A percentile compares a stretch with the other conserved stretches of the same genome.
Evolutionary conservation across 1,140 invertebrate species (phyloP).

Genomic region (Drosophila obscura): DNA sequence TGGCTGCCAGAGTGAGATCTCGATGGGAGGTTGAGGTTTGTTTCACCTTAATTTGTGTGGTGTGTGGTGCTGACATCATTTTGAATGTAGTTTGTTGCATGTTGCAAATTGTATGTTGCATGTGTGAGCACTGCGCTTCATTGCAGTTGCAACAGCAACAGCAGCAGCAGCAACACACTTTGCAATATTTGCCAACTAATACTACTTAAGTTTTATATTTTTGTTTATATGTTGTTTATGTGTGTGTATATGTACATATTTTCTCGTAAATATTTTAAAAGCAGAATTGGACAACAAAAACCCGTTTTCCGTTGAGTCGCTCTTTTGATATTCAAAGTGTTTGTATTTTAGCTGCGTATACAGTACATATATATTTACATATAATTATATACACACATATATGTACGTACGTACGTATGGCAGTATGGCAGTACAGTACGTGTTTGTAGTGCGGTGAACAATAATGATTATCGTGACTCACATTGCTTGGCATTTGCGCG

Average conservation of each 20-base stretch:
- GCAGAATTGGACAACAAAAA: slow-evolving; percentile 48
- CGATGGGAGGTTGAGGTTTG: slow-evolving; percentile 52
- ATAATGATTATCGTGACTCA: slow-evolving; percentile 79
- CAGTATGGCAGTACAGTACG: slow-evolving; percentile 45
- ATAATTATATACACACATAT: slow-evolving; percentile 42
- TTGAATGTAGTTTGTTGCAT: slow-evolving; percentile 60
- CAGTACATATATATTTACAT: slow-evolving; percentile 30
- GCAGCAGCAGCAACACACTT: slow-evolving; percentile 51
- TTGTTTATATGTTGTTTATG: slow-evolving; percentile 39
- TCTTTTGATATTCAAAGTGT: slow-evolving; percentile 44
- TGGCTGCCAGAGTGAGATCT: slow-evolving; percentile 63
- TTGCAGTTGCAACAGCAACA: slow-evolving; percentile 59
- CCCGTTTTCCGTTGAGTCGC: slow-evolving; percentile 37
- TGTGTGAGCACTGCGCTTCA: slow-evolving; percentile 72
- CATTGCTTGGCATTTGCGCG: slow-evolving; percentile 73
- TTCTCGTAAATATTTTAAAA: slow-evolving; percentile 34
- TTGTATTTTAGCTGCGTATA: slow-evolving; percentile 14
- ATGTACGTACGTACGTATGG: slow-evolving; percentile 1
- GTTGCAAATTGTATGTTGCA: slow-evolving; percentile 61
- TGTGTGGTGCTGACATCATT: slow-evolving; percentile 68
- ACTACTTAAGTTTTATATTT: slow-evolving; percentile 37
- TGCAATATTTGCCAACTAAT: slow-evolving; percentile 68
- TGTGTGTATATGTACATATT: slow-evolving; percentile 40
- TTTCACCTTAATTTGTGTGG: slow-evolving; percentile 66
- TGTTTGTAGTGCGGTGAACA: slow-evolving; percentile 67